phyloP scores from a whole-genome alignment of 2,797 vertebrate genomes.

The Choloepus didactylus region DNA sequence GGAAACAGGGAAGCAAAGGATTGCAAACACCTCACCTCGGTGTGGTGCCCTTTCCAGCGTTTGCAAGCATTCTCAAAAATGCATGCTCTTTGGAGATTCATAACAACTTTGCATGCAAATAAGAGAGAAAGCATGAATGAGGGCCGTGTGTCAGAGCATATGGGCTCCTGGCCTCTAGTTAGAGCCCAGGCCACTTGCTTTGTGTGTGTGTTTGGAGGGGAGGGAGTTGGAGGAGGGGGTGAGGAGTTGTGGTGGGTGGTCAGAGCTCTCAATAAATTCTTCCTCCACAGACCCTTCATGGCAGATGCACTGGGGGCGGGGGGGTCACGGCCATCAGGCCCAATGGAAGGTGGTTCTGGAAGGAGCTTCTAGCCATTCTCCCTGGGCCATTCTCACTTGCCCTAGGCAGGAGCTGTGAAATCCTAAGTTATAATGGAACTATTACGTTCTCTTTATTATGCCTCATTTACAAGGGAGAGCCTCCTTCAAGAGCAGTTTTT shows the following conservation, averaged over 20 bases:
- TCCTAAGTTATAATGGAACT: conserved; percentile 63
- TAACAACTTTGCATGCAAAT: neutral
- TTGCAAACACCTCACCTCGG: neutral
- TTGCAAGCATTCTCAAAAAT: neutral
- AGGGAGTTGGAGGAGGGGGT: neutral
- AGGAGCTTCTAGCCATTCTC: neutral
- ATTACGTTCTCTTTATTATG: conserved; percentile 79
- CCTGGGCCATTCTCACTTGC: neutral
- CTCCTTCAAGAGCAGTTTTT: conserved; percentile 74
- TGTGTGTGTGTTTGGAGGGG: too few relatives aligned
- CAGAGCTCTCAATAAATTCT: neutral
- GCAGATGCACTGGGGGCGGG: neutral
- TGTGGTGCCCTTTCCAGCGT: accelerated
- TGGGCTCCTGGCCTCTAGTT: neutral
- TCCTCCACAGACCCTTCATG: accelerated
- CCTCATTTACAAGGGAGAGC: conserved; percentile 78
- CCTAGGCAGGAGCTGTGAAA: conserved; percentile 40
- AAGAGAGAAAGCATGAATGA: neutral
- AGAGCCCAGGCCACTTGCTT: neutral
- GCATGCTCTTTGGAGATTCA: neutral
- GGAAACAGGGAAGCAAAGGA: neutral
- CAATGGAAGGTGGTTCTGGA: neutral
- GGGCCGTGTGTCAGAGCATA: neutral
- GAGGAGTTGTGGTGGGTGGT: neutral
- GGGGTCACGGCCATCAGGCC: accelerated